Base-by-base conservation (phyloP, 2,888 invertebrate species). In the Drosophila leonis region DNA sequence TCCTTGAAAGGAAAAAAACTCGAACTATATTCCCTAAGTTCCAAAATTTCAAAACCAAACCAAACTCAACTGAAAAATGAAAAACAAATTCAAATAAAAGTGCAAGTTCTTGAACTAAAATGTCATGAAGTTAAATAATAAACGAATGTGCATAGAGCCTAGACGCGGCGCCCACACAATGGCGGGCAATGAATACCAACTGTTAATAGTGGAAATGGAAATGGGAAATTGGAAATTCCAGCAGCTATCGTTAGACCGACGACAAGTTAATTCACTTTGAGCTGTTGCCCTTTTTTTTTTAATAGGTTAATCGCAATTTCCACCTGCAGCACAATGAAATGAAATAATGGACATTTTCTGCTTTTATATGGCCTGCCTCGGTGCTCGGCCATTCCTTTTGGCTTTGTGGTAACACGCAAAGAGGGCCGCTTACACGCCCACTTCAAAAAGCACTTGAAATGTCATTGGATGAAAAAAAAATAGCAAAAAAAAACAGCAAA, bases 241-340 rank as follows among this genome's bases (percentile, higher is more conserved):
- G 46, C 51, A 35, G 44, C 44, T 42, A 48, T 24, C 52, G 55
- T n/a, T 61, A 24, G 27, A 56, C 20, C 35, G 20, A 46, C 42
- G 42, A 48, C 57, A 73, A 63, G 60, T 66, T 61, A 70, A 79
- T 71, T 59, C 72, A 74, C 70, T 80, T 66, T 72, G 65, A 42
- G 71, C 55, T 6, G 37, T 24, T 60, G 44, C 60, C 37, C 42
- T 2, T 15, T 52, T 35, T n/a, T 31, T 48, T 55, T 79, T 71
- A 78, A 79, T 74, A 41, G 82, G 71, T 82, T 79, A 76, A 87
- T 76, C 67, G 70, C 72, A 70, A 75, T 82, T 73, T 61, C 71
- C 80, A 80, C 56, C 80, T 80, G 59, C 77, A 71, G 62, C 46
- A 66, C 75, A 75, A 64, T 79, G 61, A 49, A 75, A 66, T 79